Base-by-base conservation (phyloP, 2,888 invertebrate species). In the Piscicola geometra region DNA sequence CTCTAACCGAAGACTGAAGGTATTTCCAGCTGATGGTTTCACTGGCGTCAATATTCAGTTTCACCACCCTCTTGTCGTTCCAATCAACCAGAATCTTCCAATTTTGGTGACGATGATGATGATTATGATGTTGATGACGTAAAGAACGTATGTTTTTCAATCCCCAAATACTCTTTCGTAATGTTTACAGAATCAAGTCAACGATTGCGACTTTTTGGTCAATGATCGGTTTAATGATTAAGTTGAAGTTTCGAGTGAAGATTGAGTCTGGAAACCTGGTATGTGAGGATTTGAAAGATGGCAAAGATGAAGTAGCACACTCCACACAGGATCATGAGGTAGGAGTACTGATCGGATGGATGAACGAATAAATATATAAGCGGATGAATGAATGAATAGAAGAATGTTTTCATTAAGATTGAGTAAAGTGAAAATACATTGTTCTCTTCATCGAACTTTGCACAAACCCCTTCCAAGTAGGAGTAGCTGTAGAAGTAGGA, bases 401-500 rank as follows among this genome's bases (percentile, higher is more conserved):
- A n/a, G n/a, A n/a, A n/a, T n/a, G n/a, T n/a, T n/a, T n/a, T n/a
- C n/a, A n/a, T n/a, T n/a, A n/a, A n/a, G n/a, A n/a, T n/a, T n/a
- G n/a, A n/a, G n/a, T n/a, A n/a, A n/a, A n/a, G n/a, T n/a, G n/a
- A n/a, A n/a, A n/a, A n/a, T n/a, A n/a, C n/a, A n/a, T n/a, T n/a
- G n/a, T n/a, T n/a, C n/a, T n/a, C n/a, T n/a, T n/a, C n/a, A n/a
- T n/a, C n/a, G n/a, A n/a, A n/a, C n/a, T n/a, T n/a, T n/a, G n/a
- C n/a, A n/a, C n/a, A n/a, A n/a, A 56, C 60, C 25, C 60, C n/a
- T 56, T 56, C 60, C 60, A 56, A 25, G 60, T 56, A 56, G 21
- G 60, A 18, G 60, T 56, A 56, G 60, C 60, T 56, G 60, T 56
- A 56, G n/a, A 56, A 56, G 60, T 56, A 56, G n/a, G 25, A 56